Percentiles rank a stretch among this genome's conserved stretches.
Evolutionary conservation across 2,113 vertebrate genomes (phyloP).

Genomic region (Maccullochella peelii): DNA sequence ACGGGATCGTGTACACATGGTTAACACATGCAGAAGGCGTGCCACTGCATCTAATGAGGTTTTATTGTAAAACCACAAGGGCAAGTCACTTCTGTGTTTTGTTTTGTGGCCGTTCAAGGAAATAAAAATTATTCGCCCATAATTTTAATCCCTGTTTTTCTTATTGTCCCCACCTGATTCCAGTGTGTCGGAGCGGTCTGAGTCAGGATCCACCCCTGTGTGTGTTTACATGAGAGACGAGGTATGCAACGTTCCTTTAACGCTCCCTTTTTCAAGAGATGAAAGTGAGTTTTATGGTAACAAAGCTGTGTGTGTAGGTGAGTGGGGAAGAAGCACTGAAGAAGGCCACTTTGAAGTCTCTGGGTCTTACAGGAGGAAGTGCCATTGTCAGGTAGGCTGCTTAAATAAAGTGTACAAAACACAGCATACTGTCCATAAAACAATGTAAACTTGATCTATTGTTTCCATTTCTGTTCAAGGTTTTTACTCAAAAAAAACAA

Average conservation of each 20-base stretch:
- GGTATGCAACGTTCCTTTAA: conserved; percentile 64
- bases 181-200: conserved; percentile 64
- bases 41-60: conserved; percentile 40
- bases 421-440: neutral
- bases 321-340: conserved; percentile 87
- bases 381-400: conserved; percentile 90
- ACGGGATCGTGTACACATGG: conserved; percentile 64
- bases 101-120: conserved; percentile 26
- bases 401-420: neutral
- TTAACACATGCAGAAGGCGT: conserved; percentile 62
- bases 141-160: neutral
- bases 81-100: conserved; percentile 45
- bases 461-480: conserved; percentile 53
- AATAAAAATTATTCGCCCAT: conserved; percentile 12
- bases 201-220: conserved; percentile 77
- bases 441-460: neutral
- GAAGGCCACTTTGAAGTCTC: conserved; percentile 89
- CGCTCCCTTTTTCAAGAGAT: conserved; percentile 22
- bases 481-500: conserved; percentile 80
- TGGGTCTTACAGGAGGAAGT: conserved; percentile 93
- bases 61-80: conserved; percentile 46
- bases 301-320: conserved; percentile 80
- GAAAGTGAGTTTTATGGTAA: conserved; percentile 42
- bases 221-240: conserved; percentile 87
- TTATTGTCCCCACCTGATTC: conserved; percentile 3